Evolutionary conservation across 2,113 vertebrate genomes (phyloP).

Genomic region (Larimichthys crocea): DNA sequence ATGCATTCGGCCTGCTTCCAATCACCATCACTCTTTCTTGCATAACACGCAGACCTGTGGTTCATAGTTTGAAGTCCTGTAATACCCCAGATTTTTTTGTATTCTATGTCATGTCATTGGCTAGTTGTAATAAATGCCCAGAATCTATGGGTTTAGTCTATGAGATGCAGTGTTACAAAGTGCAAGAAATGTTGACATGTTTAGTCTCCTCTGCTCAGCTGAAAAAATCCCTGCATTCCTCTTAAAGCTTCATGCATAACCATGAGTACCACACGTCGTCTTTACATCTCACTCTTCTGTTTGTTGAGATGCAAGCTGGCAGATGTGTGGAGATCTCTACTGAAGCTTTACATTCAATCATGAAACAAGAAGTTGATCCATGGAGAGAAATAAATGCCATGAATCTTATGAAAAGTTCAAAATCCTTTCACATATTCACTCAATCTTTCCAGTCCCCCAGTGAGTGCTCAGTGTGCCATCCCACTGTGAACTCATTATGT

Average conservation of each 20-base stretch:
- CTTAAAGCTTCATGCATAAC: background rate
- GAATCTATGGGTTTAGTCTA: background rate
- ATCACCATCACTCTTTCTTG: slow-evolving; percentile 15
- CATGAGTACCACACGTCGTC: background rate
- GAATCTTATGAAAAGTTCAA: slow-evolving; percentile 33
- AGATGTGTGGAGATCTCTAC: slow-evolving; percentile 17
- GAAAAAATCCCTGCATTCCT: background rate
- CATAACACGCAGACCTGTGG: background rate
- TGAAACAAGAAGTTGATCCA: slow-evolving; percentile 28
- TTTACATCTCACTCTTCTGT: background rate
- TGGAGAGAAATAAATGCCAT: background rate
- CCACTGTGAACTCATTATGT: slow-evolving; percentile 70
- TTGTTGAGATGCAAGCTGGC: background rate
- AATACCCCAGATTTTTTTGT: background rate
- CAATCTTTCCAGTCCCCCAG: slow-evolving; percentile 49
- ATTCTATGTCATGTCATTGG: background rate
- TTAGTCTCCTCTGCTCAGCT: background rate
- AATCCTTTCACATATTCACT: slow-evolving; percentile 46
- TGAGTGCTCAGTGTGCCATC: slow-evolving; percentile 45
- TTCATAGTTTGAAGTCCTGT: background rate
- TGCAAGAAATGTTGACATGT: background rate
- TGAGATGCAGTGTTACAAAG: background rate
- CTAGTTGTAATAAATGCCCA: background rate
- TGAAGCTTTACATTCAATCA: slow-evolving; percentile 19
- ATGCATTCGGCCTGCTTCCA: slow-evolving; percentile 19